Conservation (phyloP, 2,888 invertebrate species). For the Noctua janthe region DNA sequence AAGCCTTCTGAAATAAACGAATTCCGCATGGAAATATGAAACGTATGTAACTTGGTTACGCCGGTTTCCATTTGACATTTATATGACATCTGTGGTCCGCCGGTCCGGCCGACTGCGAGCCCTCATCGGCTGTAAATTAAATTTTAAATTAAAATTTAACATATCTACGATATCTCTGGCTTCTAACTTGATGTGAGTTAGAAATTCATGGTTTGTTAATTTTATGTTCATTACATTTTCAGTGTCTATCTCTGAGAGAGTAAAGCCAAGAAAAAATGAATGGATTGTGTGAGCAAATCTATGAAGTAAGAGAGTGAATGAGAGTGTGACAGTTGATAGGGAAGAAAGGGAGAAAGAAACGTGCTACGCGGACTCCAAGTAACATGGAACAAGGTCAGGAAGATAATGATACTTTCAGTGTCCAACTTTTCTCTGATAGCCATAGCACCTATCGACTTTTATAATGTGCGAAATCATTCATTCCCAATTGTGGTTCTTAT, state of each 20-base stretch:
- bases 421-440: not conserved
- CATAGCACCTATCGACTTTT: not conserved
- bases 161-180: not conserved
- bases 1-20: not conserved
- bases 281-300: not conserved
- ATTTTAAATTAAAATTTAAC: conserved; percentile 43
- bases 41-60: conserved; percentile 12
- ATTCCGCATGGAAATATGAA: conserved; percentile 16
- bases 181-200: not conserved
- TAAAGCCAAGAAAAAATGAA: not conserved
- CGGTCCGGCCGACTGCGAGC: not conserved
- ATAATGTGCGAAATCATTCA: not conserved
- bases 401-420: not conserved
- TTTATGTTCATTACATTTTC: not conserved
- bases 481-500: not conserved
- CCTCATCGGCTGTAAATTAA: conserved; percentile 33
- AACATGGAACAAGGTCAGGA: not conserved
- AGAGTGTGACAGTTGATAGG: not conserved
- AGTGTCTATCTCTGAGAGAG: not conserved
- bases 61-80: conserved; percentile 47
- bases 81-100: conserved; percentile 52
- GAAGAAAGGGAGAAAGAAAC: not conserved
- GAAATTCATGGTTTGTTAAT: conserved; percentile 6
- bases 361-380: not conserved
- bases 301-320: not conserved